Evolutionary conservation across 2,797 vertebrate species (phyloP).

Genomic region (Girardinus metallicus): DNA sequence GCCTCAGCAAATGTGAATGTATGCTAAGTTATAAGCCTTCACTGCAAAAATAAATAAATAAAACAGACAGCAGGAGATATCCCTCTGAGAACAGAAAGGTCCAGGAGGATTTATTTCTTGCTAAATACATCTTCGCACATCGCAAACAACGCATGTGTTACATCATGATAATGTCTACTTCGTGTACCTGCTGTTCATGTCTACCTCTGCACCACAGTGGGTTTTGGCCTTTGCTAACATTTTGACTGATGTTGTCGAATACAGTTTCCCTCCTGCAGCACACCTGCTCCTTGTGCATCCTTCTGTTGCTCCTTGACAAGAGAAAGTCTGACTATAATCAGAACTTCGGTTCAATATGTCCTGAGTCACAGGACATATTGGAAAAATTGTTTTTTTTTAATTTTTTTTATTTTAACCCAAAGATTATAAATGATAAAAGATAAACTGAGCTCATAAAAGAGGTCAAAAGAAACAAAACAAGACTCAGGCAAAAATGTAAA

Average conservation of each 20-base stretch:
- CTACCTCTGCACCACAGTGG: conserved; percentile 5
- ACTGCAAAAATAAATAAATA: too few species aligned
- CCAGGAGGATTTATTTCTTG: background rate
- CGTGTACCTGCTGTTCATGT: conserved; percentile 2
- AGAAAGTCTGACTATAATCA: background rate
- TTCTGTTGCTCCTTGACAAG: background rate
- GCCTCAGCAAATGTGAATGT: conserved; percentile 16
- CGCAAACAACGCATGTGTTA: background rate
- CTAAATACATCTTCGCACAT: background rate
- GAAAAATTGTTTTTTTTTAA: too few species aligned
- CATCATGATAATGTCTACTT: background rate
- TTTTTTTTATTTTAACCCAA: background rate
- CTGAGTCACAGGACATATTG: too few species aligned
- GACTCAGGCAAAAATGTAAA: too few species aligned
- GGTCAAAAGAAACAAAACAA: too few species aligned
- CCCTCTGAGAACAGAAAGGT: background rate
- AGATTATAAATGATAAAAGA: too few species aligned
- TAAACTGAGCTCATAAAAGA: too few species aligned
- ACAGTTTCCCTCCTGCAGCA: background rate
- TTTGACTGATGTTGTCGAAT: background rate
- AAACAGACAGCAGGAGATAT: background rate
- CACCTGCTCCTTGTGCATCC: too few species aligned
- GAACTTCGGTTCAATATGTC: background rate
- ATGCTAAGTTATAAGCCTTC: conserved; percentile 7
- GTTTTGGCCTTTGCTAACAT: conserved; percentile 17